Evolutionary conservation across 2,113 vertebrate species (phyloP).

Genomic region (Microcebus murinus): DNA sequence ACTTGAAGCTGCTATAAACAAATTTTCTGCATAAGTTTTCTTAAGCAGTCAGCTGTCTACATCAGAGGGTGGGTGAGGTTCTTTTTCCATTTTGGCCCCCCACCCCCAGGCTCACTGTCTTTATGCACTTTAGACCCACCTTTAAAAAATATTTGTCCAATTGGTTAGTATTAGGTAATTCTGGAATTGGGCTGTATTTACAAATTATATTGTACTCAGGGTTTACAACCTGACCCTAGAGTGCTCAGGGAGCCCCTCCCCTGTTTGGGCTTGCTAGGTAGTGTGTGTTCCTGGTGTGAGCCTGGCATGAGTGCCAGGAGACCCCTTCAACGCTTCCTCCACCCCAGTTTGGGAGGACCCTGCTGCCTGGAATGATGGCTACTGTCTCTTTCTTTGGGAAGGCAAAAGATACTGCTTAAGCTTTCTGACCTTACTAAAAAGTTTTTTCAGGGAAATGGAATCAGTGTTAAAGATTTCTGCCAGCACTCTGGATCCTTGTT

Average conservation of each 20-base stretch:
- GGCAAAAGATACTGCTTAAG: background rate
- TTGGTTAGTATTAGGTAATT: constrained; percentile 3
- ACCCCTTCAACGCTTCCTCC: constrained; percentile 15
- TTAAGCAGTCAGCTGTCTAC: background rate
- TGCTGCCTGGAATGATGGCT: background rate
- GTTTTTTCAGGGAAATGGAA: background rate
- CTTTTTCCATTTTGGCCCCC: background rate
- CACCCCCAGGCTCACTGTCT: background rate
- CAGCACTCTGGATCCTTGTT: background rate
- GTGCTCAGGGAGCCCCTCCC: background rate
- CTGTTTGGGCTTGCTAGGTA: background rate
- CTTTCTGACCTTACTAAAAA: background rate
- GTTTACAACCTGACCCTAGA: background rate
- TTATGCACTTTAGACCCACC: background rate
- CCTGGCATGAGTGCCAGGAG: background rate
- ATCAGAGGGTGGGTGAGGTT: background rate
- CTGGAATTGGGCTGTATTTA: background rate
- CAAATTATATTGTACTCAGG: background rate
- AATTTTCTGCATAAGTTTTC: background rate
- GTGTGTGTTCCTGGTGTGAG: background rate
- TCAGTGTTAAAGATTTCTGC: background rate
- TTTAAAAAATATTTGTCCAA: constrained; percentile 61
- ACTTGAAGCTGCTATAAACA: background rate
- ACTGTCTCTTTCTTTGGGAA: constrained; percentile 6
- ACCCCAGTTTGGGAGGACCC: constrained; percentile 32